phyloP scores from a whole-genome alignment of 2,797 vertebrate species.

The Acrocephalus scirpaceus region DNA sequence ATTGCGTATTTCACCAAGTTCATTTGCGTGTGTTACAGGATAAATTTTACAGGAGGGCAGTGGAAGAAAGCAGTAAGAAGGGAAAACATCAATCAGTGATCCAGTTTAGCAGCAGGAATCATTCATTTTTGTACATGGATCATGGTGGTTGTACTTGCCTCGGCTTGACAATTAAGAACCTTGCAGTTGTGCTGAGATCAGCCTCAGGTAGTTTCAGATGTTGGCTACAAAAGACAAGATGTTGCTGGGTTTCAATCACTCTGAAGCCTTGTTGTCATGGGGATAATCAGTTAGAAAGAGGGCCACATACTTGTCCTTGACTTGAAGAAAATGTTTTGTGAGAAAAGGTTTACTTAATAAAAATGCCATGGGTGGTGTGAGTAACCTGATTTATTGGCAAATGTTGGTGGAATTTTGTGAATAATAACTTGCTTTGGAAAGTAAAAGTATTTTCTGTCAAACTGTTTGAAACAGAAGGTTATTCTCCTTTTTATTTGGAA shows the following conservation, averaged over 20 bases:
- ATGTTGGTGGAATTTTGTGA: background rate
- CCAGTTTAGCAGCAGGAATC: conserved; percentile 3
- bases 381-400: background rate
- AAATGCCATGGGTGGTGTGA: background rate
- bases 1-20: conserved; percentile 75
- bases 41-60: conserved; percentile 74
- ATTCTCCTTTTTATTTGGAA: background rate
- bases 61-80: conserved; percentile 65
- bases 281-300: background rate
- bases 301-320: background rate
- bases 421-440: background rate
- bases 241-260: background rate
- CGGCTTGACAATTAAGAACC: conserved; percentile 2
- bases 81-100: conserved; percentile 55
- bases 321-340: background rate
- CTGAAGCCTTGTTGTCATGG: background rate
- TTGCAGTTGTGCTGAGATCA: background rate
- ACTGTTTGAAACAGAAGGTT: background rate
- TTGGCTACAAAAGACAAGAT: background rate
- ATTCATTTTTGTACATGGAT: background rate
- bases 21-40: conserved; percentile 74
- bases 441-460: background rate
- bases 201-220: conserved; percentile 26
- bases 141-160: conserved; percentile 17
- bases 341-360: background rate